Evolutionary conservation across 2,888 invertebrate genomes (phyloP).

Genomic region (Meteorus cinctellus): DNA sequence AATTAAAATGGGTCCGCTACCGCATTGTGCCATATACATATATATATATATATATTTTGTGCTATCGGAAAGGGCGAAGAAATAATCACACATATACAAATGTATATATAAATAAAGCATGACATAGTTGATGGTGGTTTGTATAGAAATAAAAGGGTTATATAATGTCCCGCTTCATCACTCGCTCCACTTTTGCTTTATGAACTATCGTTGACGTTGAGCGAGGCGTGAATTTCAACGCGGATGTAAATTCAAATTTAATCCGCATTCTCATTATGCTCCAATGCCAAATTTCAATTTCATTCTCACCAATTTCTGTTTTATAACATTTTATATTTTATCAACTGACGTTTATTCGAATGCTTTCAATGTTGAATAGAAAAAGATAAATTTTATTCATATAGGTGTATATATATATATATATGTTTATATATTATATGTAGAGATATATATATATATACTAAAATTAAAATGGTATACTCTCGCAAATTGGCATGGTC

Average conservation of each 20-base stretch:
- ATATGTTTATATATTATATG: background rate
- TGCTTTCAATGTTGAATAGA: background rate
- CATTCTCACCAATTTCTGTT: background rate
- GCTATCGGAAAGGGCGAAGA: background rate
- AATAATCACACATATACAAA: background rate
- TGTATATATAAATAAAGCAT: background rate
- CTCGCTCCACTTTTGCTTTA: conserved; percentile 20
- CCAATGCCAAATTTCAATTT: background rate
- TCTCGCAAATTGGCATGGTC: conserved; percentile 20
- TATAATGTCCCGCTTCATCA: conserved; percentile 8
- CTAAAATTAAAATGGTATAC: conserved; percentile 17
- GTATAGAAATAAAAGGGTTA: conserved; percentile 15
- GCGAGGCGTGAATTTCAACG: conserved; percentile 22
- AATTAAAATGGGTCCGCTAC: conserved; percentile 61
- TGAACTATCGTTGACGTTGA: conserved; percentile 28
- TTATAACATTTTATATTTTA: conserved; percentile 7
- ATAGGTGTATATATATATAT: background rate
- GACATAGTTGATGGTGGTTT: background rate
- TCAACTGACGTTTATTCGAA: background rate
- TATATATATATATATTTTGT: conserved; percentile 34
- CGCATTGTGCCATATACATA: conserved; percentile 31
- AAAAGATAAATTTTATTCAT: background rate
- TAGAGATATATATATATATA: background rate
- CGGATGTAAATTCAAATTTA: conserved; percentile 8
- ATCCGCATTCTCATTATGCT: background rate